Conservation (phyloP, 2,113 vertebrate species). For the Sinocyclocheilus anshuiensis region DNA sequence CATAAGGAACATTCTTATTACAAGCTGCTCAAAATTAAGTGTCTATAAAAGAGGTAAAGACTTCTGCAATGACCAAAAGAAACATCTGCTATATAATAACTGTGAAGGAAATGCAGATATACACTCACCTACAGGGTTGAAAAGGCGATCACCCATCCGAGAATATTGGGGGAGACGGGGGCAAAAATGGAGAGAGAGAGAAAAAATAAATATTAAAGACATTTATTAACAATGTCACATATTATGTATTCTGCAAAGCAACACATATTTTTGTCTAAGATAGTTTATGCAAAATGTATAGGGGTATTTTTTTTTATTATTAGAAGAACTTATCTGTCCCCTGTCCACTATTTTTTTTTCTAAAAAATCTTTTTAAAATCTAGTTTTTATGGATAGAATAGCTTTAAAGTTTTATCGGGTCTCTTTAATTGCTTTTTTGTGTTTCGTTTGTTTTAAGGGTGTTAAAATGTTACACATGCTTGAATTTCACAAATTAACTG, state of each 20-base stretch:
- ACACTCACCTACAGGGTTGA: conserved; percentile 45
- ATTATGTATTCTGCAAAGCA: not conserved
- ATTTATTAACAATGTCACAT: not conserved
- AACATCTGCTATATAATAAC: conserved; percentile 32
- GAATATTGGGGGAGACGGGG: conserved; percentile 14
- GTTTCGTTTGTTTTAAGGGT: not conserved
- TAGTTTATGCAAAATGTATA: not conserved
- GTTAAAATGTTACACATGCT: not conserved
- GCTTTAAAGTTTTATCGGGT: not conserved
- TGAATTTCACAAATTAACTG: not conserved
- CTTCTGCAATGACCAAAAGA: not conserved
- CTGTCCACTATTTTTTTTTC: not conserved
- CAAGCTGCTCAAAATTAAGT: conserved; percentile 22
- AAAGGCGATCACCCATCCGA: conserved; percentile 27
- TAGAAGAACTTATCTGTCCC: not conserved
- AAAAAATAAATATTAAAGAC: not conserved
- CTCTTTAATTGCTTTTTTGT: not conserved
- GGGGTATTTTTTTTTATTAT: not conserved
- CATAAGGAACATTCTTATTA: conserved; percentile 1
- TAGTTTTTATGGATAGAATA: not conserved
- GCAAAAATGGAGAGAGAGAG: not conserved
- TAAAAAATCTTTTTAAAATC: not conserved
- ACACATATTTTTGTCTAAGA: not conserved
- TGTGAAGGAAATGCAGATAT: not conserved
- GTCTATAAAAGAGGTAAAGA: conserved; percentile 23